Percentiles rank a stretch among this genome's conserved stretches.
Evolutionary conservation across 2,888 invertebrate species (phyloP).

Genomic region (Ommatoiulus sabulosus): DNA sequence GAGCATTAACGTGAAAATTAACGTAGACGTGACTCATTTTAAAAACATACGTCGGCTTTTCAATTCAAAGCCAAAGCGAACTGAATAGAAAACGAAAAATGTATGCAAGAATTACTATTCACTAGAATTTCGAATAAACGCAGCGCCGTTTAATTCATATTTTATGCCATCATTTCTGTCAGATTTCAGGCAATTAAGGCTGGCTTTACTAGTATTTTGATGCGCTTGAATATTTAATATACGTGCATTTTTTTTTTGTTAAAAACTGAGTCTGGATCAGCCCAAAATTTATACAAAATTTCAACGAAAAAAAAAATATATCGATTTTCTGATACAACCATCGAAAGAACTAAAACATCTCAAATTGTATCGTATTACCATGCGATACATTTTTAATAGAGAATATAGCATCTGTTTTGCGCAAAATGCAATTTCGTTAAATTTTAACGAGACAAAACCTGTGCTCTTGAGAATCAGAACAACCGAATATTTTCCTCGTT

Average conservation of each 20-base stretch:
- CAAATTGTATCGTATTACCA: not conserved
- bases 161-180: not conserved
- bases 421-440: too few relatives aligned
- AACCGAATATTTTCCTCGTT: not conserved
- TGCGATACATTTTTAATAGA: too few relatives aligned
- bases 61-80: too few relatives aligned
- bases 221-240: not conserved
- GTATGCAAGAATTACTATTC: not conserved
- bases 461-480: too few relatives aligned
- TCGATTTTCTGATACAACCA: not conserved
- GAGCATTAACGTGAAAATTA: slow-evolving; percentile 7
- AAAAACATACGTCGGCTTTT: not conserved
- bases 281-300: too few relatives aligned
- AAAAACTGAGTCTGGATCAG: too few relatives aligned
- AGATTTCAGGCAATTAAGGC: not conserved
- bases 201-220: not conserved
- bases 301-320: not conserved
- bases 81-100: too few relatives aligned
- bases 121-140: not conserved
- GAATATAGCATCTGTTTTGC: too few relatives aligned
- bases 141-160: not conserved
- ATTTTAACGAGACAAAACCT: too few relatives aligned
- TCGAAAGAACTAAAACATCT: not conserved
- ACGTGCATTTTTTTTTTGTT: too few relatives aligned
- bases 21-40: not conserved